Evolutionary conservation across 2,888 invertebrate genomes (phyloP), one percentile per base, ranked within the genome.

Genomic region (Spisula solida): DNA sequence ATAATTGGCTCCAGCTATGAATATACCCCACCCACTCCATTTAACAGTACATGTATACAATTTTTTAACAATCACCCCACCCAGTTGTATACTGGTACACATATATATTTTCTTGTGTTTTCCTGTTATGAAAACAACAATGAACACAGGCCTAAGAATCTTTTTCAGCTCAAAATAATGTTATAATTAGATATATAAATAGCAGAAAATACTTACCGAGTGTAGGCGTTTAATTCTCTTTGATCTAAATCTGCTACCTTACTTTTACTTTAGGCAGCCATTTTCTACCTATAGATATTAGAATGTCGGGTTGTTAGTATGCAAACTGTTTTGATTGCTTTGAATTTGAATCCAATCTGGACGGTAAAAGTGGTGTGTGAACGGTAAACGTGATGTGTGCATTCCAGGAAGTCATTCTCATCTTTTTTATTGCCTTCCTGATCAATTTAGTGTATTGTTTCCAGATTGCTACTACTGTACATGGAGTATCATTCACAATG

Each of bases 371-470:
- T 75, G 75, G 31, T n/a, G n/a, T n/a, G n/a, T n/a, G n/a, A n/a
- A n/a, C n/a, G n/a, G 34, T 75, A 41, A 41, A 41, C 34, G 75
- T 75, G 75, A 34, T 75, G 34, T 34, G 34, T 34, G 18, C 0
- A 75, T 75, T 31, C 75, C 34, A 66, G 60, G 60, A 66, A 66
- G 60, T 66, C 1, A 66, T 66, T 66, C 60, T 66, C 60, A 25
- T 66, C 60, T 66, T n/a, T 66, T 66, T 66, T 66, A 66, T 66
- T 25, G 60, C 60, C n/a, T 66, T 66, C 60, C 60, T 66, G 60
- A 66, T 66, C 60, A n/a, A 66, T 66, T 66, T 66, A 66, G 60
- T n/a, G n/a, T 66, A 66, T 66, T 66, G 60, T 66, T 66, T n/a
- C 60, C 60, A 66, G 60, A 66, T 66, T 66, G 60, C 60, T 66